Evolutionary conservation across 2,113 vertebrate species (phyloP).

Genomic region (Eudyptes chrysolophus): DNA sequence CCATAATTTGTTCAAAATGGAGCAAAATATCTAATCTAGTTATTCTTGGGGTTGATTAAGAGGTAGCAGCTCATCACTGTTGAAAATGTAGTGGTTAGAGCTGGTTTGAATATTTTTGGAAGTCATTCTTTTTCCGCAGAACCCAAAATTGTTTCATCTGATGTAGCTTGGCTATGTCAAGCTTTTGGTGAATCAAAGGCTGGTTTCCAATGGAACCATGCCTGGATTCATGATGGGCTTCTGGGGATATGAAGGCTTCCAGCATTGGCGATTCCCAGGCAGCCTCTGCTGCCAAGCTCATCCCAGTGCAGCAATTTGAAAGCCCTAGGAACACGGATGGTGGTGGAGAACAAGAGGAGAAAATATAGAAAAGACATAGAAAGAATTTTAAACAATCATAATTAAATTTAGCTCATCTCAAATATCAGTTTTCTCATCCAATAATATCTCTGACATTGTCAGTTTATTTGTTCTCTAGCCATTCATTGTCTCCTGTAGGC

Average conservation of each 20-base stretch:
- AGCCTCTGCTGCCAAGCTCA: background rate
- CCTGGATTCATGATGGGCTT: conserved; percentile 18
- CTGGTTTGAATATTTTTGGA: background rate
- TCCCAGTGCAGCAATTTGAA: background rate
- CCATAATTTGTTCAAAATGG: background rate
- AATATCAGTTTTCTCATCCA: conserved; percentile 15
- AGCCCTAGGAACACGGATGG: background rate
- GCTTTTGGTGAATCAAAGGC: conserved; percentile 2
- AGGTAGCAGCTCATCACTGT: background rate
- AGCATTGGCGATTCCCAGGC: background rate
- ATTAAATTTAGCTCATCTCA: conserved; percentile 23
- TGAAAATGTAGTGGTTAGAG: background rate
- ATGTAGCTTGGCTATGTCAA: background rate
- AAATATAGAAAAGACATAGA: background rate
- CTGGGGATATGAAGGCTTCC: background rate
- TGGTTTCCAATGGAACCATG: background rate
- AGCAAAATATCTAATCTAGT: background rate
- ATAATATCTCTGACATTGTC: background rate
- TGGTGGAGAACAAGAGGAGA: background rate
- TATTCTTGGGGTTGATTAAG: background rate
- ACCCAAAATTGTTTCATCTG: background rate
- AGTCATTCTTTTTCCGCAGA: background rate
- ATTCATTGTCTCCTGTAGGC: conserved; percentile 32
- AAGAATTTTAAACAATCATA: background rate
- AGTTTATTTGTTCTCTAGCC: conserved; percentile 8